These are phyloP conservation scores for Crotalus helleri DNA, from an alignment of 2,113 vertebrate species.

Conservation along the genomic window DNA sequence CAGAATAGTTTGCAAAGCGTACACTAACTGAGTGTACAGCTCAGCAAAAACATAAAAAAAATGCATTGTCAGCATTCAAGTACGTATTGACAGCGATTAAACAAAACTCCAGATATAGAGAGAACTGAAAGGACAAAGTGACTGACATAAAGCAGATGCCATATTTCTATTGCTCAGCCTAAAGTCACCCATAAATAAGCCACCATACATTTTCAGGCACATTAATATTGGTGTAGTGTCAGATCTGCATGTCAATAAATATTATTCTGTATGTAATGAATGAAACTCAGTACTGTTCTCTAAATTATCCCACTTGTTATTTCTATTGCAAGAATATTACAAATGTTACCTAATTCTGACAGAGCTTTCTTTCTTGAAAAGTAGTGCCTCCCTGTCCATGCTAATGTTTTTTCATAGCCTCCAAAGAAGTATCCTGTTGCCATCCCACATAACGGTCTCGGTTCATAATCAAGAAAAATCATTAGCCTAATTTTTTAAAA, in stretches of 20 bases:
- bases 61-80: neutral
- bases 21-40: neutral
- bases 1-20: neutral
- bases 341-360: neutral
- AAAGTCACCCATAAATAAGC: slow-evolving; percentile 50
- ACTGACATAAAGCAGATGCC: slow-evolving; percentile 68
- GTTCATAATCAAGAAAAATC: neutral
- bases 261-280: neutral
- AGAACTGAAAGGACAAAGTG: slow-evolving; percentile 51
- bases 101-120: neutral
- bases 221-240: slow-evolving; percentile 23
- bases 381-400: neutral
- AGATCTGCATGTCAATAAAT: slow-evolving; percentile 1
- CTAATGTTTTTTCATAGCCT: neutral
- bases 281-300: neutral
- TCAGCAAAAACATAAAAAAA: neutral
- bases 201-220: slow-evolving; percentile 47
- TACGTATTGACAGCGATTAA: neutral
- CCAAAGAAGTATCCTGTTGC: neutral
- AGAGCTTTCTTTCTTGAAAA: neutral
- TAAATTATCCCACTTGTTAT: neutral
- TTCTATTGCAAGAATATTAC: neutral
- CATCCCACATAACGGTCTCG: neutral
- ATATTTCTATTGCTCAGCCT: slow-evolving; percentile 48
- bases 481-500: neutral